phyloP scores from a whole-genome alignment of 2,888 invertebrate species.

The Drosophila hamatofila region DNA sequence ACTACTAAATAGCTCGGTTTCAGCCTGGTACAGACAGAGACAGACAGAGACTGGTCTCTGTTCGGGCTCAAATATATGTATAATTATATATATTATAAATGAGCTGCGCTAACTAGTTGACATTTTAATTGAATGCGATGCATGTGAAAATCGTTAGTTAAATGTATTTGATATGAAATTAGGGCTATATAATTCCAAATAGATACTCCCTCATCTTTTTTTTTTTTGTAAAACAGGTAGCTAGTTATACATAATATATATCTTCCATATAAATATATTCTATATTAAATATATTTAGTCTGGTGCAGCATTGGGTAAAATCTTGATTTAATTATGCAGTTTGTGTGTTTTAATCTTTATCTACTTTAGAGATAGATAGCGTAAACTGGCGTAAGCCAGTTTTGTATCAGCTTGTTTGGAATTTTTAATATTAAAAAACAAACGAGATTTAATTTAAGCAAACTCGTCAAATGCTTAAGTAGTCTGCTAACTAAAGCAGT shows the following conservation, averaged over 20 bases:
- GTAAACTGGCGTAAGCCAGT: conserved; percentile 21
- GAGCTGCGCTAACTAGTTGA: conserved; percentile 57
- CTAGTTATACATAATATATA: not conserved
- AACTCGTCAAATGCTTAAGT: conserved; percentile 36
- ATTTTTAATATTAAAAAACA: conserved; percentile 35
- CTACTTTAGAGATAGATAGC: conserved; percentile 19
- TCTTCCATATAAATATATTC: not conserved
- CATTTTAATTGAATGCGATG: conserved; percentile 68
- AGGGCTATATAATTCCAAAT: conserved; percentile 20
- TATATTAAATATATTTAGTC: conserved; percentile 2
- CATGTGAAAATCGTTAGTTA: conserved; percentile 39
- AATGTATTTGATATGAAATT: conserved; percentile 58
- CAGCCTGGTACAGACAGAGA: not conserved
- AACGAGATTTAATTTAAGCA: conserved; percentile 53
- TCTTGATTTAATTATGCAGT: conserved; percentile 25
- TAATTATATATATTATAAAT: conserved; percentile 72
- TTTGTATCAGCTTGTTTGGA: conserved; percentile 17
- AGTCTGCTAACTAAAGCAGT: conserved; percentile 13
- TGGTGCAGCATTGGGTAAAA: conserved; percentile 22
- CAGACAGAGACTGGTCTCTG: not conserved
- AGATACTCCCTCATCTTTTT: not conserved
- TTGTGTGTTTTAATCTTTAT: conserved; percentile 23
- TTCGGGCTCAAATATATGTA: conserved; percentile 51
- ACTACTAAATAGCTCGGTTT: conserved; percentile 7
- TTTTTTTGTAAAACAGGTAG: conserved; percentile 38